Evolutionary conservation across 2,797 vertebrate species (phyloP), one percentile per base, ranked within the genome.

Genomic region (Siniperca obscura): DNA sequence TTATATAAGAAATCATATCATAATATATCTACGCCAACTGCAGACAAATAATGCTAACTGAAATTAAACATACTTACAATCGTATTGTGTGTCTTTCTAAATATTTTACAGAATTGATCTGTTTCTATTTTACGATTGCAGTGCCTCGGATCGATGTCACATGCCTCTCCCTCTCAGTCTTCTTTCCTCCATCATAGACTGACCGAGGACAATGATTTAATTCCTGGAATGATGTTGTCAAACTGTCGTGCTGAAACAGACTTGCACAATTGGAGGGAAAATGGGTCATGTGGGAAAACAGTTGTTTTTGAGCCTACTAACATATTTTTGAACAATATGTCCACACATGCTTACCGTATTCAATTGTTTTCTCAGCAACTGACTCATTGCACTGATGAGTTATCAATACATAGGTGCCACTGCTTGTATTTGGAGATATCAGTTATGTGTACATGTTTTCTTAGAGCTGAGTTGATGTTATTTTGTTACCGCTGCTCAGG

Each of bases 401-500:
- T 60, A 42, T 65, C 60, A 36, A 14, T 27, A 57, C 56, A 53
- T 78, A 76, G 73, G 55, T 66, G 76, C 21, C 6, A 14, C 44
- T 27, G 69, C 62, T 55, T 55, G 61, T 83, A 80, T 89, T 82
- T 76, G 69, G 65, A 64, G 78, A 44, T 55, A 78, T 66, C 78
- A 85, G 50, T 71, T 69, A 62, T 74, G 78, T 76, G 79, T 60
- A 68, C 86, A 60, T 87, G 83, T 82, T 89, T 87, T 82, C 76
- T 87, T 77, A 9, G 53, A 65, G 73, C 82, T 17, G 57, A 86
- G 78, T 64, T 77, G 70, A 81, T 89, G 76, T 86, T 91, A 79
- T 93, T 93, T 92, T 93, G 89, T 87, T 87, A 65, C 66, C 57
- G 40, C 82, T 46, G 74, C 93, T 95, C 91, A 62, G 75, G 84